A percentile compares a stretch with the other conserved stretches of the same genome.
These are phyloP conservation scores for Archaeoteleia sp. DNA, from an alignment of 2,888 invertebrate species.

Conservation along the genomic window DNA sequence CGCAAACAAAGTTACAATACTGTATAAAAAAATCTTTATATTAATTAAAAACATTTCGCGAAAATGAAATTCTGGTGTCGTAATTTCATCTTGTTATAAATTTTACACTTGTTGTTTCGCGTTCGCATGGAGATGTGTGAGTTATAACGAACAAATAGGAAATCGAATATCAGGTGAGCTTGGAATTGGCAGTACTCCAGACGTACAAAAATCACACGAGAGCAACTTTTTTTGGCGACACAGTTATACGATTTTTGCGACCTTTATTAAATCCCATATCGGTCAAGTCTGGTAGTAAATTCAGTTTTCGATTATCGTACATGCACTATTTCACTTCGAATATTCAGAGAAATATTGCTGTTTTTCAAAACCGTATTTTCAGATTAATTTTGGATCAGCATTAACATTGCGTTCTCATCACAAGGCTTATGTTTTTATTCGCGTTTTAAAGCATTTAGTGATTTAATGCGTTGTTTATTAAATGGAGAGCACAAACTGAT, in stretches of 20 bases:
- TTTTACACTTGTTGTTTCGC: conserved; percentile 33
- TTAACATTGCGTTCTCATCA: too few species aligned
- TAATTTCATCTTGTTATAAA: conserved; percentile 45
- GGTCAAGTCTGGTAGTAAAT: conserved; percentile 57
- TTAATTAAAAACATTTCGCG: conserved; percentile 5
- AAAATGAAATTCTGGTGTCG: conserved; percentile 40
- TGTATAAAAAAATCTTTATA: too few species aligned
- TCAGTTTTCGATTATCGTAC: conserved; percentile 49
- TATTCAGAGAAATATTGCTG: not conserved
- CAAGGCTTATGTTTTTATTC: not conserved
- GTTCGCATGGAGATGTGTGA: conserved; percentile 9
- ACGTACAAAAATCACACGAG: conserved; percentile 62
- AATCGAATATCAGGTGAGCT: conserved; percentile 56
- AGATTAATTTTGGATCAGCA: too few species aligned
- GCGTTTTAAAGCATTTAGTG: too few species aligned
- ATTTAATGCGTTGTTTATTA: too few species aligned
- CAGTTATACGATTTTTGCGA: conserved; percentile 64
- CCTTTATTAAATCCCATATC: conserved; percentile 69
- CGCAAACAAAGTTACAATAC: too few species aligned
- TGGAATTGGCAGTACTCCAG: conserved; percentile 66
- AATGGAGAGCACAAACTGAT: too few species aligned
- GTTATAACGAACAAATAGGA: conserved; percentile 40
- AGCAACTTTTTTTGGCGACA: conserved; percentile 35
- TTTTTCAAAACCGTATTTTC: not conserved
- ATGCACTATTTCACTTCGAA: conserved; percentile 2